Evolutionary conservation across 2,888 invertebrate genomes (phyloP).

Genomic region (Syrista parreyssii): DNA sequence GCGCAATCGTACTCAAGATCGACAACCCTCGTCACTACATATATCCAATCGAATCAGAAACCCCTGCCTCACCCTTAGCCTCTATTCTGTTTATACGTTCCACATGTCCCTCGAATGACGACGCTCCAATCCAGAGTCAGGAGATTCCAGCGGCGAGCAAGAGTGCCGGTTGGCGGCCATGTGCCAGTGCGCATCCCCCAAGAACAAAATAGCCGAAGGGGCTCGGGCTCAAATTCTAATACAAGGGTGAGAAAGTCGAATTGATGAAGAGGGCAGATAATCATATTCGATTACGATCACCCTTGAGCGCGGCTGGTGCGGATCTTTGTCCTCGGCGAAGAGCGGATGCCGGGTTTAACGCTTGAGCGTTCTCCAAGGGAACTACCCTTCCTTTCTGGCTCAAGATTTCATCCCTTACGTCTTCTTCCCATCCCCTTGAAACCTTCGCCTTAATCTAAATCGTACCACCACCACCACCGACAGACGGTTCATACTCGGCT

Average conservation of each 20-base stretch:
- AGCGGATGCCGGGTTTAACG: conserved; percentile 28
- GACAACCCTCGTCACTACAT: neutral
- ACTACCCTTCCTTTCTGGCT: conserved; percentile 28
- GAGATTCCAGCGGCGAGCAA: neutral
- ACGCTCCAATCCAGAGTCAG: too few species aligned
- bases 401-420: neutral
- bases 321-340: conserved; percentile 52
- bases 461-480: conserved; percentile 36
- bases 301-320: conserved; percentile 35
- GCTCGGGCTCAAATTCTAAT: neutral
- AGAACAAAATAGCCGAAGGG: neutral
- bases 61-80: neutral
- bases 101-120: neutral
- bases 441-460: conserved; percentile 52
- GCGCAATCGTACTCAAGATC: neutral
- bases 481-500: neutral
- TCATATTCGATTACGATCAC: conserved; percentile 62
- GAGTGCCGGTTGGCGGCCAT: neutral
- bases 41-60: neutral
- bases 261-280: conserved; percentile 56
- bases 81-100: neutral
- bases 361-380: conserved; percentile 43
- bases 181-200: neutral
- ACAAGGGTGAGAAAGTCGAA: conserved; percentile 27
- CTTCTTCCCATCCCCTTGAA: conserved; percentile 19